Base-by-base conservation (phyloP, 2,888 invertebrate genomes). In the Melieria picta region DNA sequence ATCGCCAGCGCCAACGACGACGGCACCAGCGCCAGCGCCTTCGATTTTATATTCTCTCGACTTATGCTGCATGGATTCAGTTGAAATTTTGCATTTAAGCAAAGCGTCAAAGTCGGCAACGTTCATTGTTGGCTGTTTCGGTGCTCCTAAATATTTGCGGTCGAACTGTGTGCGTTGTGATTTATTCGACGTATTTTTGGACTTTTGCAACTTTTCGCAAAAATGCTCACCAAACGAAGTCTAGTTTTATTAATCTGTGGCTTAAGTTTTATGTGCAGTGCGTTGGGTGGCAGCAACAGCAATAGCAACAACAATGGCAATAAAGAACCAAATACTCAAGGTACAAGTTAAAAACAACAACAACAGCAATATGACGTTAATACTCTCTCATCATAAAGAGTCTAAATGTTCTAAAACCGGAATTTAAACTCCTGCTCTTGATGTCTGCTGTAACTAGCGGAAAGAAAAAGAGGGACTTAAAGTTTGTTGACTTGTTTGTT, bases 31-130 rank as follows among this genome's bases (percentile, higher is more conserved):
- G 30, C 30, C 30, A 30, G 30, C 30, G 30, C 2, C 30, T 1
- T 68, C 70, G 78, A 74, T 77, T 80, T 81, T 84, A 84, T 83
- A 84, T 82, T 76, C 76, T 78, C 77, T 75, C 77, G 75, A 78
- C 77, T 64, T 72, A 68, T 78, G 79, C 77, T 68, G 75, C 73
- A 73, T 76, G 75, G 69, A 79, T 78, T 80, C 82, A 84, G 83
- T 84, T 80, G 76, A 68, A 75, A 77, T 79, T 77, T 74, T 77
- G 75, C 81, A 72, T 74, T 72, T 72, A 76, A 77, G 73, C 75
- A 76, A 69, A 72, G 58, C 73, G 43, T 69, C 52, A 10, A 74
- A 48, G 55, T 69, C 47, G 4, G 30, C 13, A 45, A 61, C 57
- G 60, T n/a, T 58, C 11, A 58, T 58, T 48, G 7, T 30, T 48